Percentiles rank a stretch among this genome's conserved stretches.
Conservation (phyloP, 1,140 invertebrate genomes). For the Lordiphosa clarofinis region DNA sequence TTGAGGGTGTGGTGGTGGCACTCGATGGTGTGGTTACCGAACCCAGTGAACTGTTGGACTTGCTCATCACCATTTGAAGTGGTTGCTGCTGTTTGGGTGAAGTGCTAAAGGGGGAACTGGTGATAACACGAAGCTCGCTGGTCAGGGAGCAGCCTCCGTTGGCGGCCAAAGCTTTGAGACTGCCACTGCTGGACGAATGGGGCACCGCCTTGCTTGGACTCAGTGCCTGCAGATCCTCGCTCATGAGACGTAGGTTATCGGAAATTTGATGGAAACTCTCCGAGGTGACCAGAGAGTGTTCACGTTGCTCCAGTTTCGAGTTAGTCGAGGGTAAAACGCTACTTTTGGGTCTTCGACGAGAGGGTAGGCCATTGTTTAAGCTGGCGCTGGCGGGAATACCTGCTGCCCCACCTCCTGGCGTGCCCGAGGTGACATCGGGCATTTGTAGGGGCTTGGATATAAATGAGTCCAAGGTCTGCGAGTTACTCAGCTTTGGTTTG, state of each 20-base stretch:
- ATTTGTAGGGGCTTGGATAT: slow-evolving; percentile 75
- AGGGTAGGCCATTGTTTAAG: slow-evolving; percentile 36
- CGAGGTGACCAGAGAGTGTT: slow-evolving; percentile 70
- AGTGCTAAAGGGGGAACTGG: slow-evolving; percentile 53
- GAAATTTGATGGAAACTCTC: slow-evolving; percentile 79
- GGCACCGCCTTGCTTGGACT: slow-evolving; percentile 67
- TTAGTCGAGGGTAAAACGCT: slow-evolving; percentile 40
- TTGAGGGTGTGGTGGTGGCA: slow-evolving; percentile 69
- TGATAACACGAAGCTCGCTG: slow-evolving; percentile 60
- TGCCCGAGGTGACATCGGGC: slow-evolving; percentile 74
- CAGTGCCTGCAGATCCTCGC: slow-evolving; percentile 74
- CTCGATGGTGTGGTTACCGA: slow-evolving; percentile 56
- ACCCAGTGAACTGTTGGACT: slow-evolving; percentile 59
- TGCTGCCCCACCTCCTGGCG: slow-evolving; percentile 29
- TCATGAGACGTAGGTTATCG: slow-evolving; percentile 76
- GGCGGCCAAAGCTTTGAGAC: slow-evolving; percentile 53
- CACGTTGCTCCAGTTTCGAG: slow-evolving; percentile 49
- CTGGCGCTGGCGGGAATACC: slow-evolving; percentile 6
- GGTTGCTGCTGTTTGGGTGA: slow-evolving; percentile 36
- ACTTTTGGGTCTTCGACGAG: slow-evolving; percentile 63
- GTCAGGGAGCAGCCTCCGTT: slow-evolving; percentile 41
- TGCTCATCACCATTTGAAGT: slow-evolving; percentile 59
- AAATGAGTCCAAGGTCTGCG: slow-evolving; percentile 71
- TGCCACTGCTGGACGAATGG: slow-evolving; percentile 55
- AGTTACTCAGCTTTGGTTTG: slow-evolving; percentile 72